Conservation (phyloP, 1,140 invertebrate genomes). For the Sinonovacula constricta region DNA sequence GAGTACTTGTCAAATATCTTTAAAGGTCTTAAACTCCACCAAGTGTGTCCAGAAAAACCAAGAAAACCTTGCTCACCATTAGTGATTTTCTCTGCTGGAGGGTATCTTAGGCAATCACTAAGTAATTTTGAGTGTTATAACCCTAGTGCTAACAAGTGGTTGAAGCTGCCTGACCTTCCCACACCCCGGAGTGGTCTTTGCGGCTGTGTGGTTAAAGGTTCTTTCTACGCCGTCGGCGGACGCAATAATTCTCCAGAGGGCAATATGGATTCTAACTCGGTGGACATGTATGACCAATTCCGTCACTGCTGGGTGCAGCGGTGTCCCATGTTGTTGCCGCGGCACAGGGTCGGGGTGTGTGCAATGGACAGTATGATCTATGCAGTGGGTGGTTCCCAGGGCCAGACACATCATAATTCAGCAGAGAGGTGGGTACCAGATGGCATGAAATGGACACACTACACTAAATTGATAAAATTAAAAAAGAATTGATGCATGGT, state of each 20-base stretch:
- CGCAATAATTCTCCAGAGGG: slow-evolving; percentile 90
- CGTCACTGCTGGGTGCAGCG: slow-evolving; percentile 81
- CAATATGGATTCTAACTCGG: slow-evolving; percentile 86
- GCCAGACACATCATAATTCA: slow-evolving; percentile 88
- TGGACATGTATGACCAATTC: slow-evolving; percentile 89
- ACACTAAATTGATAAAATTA: too few species aligned
- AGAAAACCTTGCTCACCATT: slow-evolving; percentile 73
- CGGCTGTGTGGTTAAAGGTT: slow-evolving; percentile 81
- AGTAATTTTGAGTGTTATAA: slow-evolving; percentile 93
- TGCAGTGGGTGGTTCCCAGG: slow-evolving; percentile 93
- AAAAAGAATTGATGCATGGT: too few species aligned
- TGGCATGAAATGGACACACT: too few species aligned
- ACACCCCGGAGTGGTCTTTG: slow-evolving; percentile 91
- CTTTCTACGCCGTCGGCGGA: slow-evolving; percentile 94
- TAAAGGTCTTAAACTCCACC: slow-evolving; percentile 81
- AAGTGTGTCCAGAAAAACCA: slow-evolving; percentile 69
- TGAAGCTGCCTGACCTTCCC: slow-evolving; percentile 86
- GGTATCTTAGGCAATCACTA: slow-evolving; percentile 91
- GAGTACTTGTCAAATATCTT: slow-evolving; percentile 94
- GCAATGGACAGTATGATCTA: slow-evolving; percentile 94
- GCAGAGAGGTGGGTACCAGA: slow-evolving; percentile 88
- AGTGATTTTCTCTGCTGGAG: slow-evolving; percentile 93
- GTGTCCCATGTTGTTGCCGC: slow-evolving; percentile 86
- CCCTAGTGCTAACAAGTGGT: slow-evolving; percentile 91
- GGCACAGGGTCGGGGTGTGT: slow-evolving; percentile 93